phyloP scores from a whole-genome alignment of 2,113 vertebrate species.

The Mormyrus iriodes region DNA sequence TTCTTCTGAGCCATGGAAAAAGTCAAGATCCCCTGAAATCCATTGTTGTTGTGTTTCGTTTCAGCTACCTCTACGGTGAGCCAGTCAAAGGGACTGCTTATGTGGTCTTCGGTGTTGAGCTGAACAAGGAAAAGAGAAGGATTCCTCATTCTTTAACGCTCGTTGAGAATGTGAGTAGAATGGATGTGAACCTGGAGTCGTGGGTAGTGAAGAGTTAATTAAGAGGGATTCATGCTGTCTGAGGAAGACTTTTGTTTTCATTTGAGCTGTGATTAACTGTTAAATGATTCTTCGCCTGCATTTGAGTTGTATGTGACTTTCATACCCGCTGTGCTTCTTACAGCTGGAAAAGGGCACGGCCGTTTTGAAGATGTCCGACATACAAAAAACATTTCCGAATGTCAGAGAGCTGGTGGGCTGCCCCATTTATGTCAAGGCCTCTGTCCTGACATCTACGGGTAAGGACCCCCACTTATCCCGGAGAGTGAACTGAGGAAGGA shows the following conservation, averaged over 20 bases:
- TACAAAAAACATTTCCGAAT: constrained; percentile 47
- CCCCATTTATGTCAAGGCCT: constrained; percentile 61
- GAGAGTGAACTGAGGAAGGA: background rate
- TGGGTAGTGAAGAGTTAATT: background rate
- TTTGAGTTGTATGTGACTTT: background rate
- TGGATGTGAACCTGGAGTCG: background rate
- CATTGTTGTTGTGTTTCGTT: constrained; percentile 7
- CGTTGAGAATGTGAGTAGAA: constrained; percentile 54
- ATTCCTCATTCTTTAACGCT: constrained; percentile 50
- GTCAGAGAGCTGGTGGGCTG: constrained; percentile 44
- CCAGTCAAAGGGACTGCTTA: constrained; percentile 58
- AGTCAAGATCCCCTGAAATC: background rate
- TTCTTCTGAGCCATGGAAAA: background rate
- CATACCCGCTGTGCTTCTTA: background rate
- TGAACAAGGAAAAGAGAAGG: constrained; percentile 51
- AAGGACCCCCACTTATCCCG: background rate
- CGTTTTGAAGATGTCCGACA: constrained; percentile 49
- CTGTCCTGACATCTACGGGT: constrained; percentile 62
- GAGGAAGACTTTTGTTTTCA: background rate
- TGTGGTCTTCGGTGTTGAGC: constrained; percentile 60
- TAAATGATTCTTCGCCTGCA: background rate
- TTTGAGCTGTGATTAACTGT: background rate
- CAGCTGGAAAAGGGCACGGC: constrained; percentile 53
- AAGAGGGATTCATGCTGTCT: background rate
- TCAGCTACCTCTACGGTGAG: constrained; percentile 58